Percentiles rank a stretch among this genome's conserved stretches.
phyloP scores from a whole-genome alignment of 2,113 vertebrate species.

The Hemiprocne comata region DNA sequence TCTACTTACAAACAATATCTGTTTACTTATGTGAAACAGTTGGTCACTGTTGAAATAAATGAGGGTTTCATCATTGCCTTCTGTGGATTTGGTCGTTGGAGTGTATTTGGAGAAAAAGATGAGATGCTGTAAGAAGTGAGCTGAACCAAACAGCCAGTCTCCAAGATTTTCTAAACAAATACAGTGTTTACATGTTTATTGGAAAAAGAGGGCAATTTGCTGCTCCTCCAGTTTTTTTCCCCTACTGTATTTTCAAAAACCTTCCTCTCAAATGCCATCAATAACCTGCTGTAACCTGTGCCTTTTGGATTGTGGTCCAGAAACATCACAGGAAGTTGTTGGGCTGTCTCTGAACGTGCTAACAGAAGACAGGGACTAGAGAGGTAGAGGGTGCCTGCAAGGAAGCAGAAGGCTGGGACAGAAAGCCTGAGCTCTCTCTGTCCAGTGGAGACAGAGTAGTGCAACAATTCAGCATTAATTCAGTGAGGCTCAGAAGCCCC shows the following conservation, averaged over 20 bases:
- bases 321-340: background rate
- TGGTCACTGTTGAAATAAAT: background rate
- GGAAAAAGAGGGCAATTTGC: background rate
- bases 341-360: background rate
- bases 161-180: background rate
- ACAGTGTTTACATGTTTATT: background rate
- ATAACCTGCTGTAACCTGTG: background rate
- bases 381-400: background rate
- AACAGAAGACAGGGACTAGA: background rate
- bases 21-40: background rate
- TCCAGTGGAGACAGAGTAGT: background rate
- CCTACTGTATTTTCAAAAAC: background rate
- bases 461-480: background rate
- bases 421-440: background rate
- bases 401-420: background rate
- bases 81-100: background rate
- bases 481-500: background rate
- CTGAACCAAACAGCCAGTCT: background rate
- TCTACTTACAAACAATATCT: background rate
- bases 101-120: background rate
- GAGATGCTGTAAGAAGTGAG: background rate
- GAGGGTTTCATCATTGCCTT: background rate
- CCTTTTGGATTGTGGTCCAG: background rate
- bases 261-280: background rate
- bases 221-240: accelerated